Percentiles rank a stretch among this genome's conserved stretches.
phyloP scores from a whole-genome alignment of 2,113 vertebrate genomes.

The Muntiacus reevesi region DNA sequence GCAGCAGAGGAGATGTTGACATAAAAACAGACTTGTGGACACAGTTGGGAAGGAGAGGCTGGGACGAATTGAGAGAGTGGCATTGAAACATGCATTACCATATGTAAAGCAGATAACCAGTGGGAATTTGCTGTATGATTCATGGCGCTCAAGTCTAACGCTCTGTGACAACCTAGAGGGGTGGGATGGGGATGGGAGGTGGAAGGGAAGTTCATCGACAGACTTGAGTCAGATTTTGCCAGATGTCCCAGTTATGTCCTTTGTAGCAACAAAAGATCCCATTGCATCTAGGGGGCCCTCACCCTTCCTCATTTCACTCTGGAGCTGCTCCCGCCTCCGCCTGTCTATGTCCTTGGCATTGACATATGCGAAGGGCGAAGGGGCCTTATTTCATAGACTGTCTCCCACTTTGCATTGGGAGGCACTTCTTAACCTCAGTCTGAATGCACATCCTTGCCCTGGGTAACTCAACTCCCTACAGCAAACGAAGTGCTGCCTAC shows the following conservation, averaged over 20 bases:
- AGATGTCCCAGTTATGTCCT: not conserved
- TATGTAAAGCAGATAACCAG: not conserved
- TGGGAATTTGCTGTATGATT: not conserved
- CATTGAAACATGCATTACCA: not conserved
- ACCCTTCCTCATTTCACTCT: not conserved
- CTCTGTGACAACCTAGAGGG: not conserved
- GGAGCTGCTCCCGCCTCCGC: too few species aligned
- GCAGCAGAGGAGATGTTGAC: not conserved
- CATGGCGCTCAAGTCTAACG: not conserved
- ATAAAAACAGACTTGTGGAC: not conserved
- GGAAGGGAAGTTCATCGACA: not conserved
- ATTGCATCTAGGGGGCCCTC: not conserved
- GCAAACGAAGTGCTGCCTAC: not conserved
- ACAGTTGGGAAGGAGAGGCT: not conserved
- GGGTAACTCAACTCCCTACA: not conserved
- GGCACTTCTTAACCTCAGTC: not conserved
- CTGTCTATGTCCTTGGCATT: not conserved
- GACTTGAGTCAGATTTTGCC: not conserved
- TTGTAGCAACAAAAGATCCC: not conserved
- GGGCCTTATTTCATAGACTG: not conserved
- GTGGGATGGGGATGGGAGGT: not conserved
- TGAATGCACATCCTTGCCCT: not conserved
- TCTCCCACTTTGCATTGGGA: not conserved
- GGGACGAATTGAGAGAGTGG: not conserved
- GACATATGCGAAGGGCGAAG: not conserved